Conservation (phyloP, 2,888 invertebrate species). For the Notocelia uddmanniana region DNA sequence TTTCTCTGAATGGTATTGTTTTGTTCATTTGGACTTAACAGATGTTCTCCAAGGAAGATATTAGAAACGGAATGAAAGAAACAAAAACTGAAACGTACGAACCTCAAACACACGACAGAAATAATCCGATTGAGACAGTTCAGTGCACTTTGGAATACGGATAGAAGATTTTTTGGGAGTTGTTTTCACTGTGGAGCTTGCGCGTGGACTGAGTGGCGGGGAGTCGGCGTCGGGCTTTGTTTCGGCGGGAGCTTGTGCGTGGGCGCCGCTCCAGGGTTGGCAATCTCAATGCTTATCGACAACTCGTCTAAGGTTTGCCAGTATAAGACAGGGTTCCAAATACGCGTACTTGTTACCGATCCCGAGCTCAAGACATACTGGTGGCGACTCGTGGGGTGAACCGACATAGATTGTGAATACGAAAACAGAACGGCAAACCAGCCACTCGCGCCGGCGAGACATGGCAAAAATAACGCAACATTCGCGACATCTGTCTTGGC, state of each 20-base stretch:
- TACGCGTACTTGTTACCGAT: not conserved
- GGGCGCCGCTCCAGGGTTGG: slow-evolving; percentile 60
- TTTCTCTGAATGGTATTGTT: too few species aligned
- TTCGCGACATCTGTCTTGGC: slow-evolving; percentile 74
- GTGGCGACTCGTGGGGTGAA: not conserved
- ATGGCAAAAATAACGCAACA: slow-evolving; percentile 64
- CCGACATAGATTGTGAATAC: not conserved
- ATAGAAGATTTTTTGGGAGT: slow-evolving; percentile 53
- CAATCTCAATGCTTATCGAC: not conserved
- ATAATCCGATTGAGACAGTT: slow-evolving; percentile 33
- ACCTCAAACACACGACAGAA: slow-evolving; percentile 29
- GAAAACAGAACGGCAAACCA: slow-evolving; percentile 12
- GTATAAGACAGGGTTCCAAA: not conserved
- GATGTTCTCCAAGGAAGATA: not conserved
- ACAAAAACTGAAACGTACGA: slow-evolving; percentile 17
- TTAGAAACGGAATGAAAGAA: not conserved
- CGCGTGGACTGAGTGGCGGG: slow-evolving; percentile 71
- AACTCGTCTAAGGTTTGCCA: not conserved
- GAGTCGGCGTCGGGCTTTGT: slow-evolving; percentile 69
- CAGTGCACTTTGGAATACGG: slow-evolving; percentile 30
- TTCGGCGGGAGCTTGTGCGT: slow-evolving; percentile 69
- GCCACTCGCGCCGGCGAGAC: slow-evolving; percentile 53
- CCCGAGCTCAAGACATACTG: not conserved
- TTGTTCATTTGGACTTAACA: not conserved
- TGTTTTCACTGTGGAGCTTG: slow-evolving; percentile 73